Percentiles rank a stretch among this genome's conserved stretches.
Evolutionary conservation across 2,888 invertebrate genomes (phyloP).

Genomic region (Eupithecia centaureata): DNA sequence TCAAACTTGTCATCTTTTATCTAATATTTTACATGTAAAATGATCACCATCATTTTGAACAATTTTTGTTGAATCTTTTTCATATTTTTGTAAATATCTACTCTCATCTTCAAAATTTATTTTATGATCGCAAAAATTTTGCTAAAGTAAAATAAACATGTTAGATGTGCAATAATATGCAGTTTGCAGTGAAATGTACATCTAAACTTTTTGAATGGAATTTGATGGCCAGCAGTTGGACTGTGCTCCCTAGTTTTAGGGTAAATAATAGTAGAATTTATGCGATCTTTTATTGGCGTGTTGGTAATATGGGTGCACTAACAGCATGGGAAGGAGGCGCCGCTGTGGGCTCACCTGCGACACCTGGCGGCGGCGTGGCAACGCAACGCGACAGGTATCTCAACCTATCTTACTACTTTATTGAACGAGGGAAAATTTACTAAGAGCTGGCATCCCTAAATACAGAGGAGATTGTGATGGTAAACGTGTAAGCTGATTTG

Average conservation of each 20-base stretch:
- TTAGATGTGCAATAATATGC: not conserved
- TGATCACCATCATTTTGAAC: conserved; percentile 26
- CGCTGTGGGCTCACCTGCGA: conserved; percentile 79
- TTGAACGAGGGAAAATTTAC: conserved; percentile 5
- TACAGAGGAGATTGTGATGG: too few relatives aligned
- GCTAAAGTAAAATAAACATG: not conserved
- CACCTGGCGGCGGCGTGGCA: conserved; percentile 70
- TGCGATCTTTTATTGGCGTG: conserved; percentile 47
- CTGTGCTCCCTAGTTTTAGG: not conserved
- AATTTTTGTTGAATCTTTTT: conserved; percentile 11
- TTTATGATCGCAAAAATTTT: conserved; percentile 36
- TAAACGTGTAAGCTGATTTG: too few relatives aligned
- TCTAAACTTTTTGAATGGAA: not conserved
- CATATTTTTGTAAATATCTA: conserved; percentile 34
- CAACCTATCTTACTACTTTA: conserved; percentile 5
- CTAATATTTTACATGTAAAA: conserved; percentile 13
- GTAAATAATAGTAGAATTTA: conserved; percentile 28
- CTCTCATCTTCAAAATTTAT: conserved; percentile 28
- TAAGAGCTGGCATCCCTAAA: not conserved
- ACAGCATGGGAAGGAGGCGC: conserved; percentile 85
- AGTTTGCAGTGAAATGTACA: not conserved
- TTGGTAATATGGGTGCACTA: conserved; percentile 79
- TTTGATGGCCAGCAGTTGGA: conserved; percentile 6
- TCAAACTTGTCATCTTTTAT: not conserved
- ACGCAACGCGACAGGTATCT: conserved; percentile 59